phyloP scores from a whole-genome alignment of 1,140 invertebrate genomes.

The Bombyx mandarina region DNA sequence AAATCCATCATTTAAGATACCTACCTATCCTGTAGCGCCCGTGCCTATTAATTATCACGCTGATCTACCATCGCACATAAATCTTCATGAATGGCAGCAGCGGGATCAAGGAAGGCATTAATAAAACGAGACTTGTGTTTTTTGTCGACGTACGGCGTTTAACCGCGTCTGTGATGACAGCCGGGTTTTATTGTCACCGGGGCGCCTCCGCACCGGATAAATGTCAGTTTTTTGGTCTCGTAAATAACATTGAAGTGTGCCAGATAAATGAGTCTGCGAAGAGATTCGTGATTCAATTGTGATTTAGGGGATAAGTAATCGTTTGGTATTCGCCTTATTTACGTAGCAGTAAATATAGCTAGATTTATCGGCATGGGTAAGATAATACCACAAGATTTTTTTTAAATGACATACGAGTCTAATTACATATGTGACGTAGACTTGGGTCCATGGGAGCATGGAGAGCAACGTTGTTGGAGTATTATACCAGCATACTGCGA shows the following conservation, averaged over 20 bases:
- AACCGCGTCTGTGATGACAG: conserved; percentile 9
- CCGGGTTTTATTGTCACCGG: conserved; percentile 8
- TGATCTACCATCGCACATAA: conserved; percentile 17
- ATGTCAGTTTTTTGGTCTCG: neutral
- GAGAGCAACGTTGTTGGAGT: too few species aligned
- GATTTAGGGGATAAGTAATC: neutral
- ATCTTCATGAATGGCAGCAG: conserved; percentile 11
- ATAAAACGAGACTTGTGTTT: conserved; percentile 22
- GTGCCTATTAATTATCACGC: neutral
- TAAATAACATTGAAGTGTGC: neutral
- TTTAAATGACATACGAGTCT: too few species aligned
- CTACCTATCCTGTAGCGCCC: too few species aligned
- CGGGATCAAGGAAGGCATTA: conserved; percentile 28
- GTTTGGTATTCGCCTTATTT: too few species aligned
- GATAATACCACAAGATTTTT: too few species aligned
- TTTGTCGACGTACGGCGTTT: conserved; percentile 11
- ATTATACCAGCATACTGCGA: too few species aligned
- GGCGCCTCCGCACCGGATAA: conserved; percentile 8
- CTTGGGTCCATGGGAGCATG: too few species aligned
- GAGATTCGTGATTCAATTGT: neutral
- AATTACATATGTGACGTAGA: too few species aligned
- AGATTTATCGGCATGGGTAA: too few species aligned
- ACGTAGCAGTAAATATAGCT: too few species aligned
- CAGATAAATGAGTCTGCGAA: neutral
- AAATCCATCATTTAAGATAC: too few species aligned